A percentile compares a stretch with the other conserved stretches of the same genome.
Conservation (phyloP, 2,113 vertebrate species). For the Sula dactylatra region DNA sequence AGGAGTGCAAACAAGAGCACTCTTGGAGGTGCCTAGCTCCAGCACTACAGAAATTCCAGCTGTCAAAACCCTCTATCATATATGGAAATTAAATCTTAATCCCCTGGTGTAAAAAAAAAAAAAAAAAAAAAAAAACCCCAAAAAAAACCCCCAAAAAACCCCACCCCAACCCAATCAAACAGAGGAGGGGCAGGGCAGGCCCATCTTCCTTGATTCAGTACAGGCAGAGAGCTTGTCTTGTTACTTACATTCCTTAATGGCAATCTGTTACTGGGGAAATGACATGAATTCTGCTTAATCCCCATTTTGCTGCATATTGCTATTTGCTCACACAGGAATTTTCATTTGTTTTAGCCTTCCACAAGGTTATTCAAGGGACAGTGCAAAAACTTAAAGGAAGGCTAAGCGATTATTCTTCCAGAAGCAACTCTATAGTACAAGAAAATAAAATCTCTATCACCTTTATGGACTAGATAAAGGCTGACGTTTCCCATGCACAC, state of each 20-base stretch:
- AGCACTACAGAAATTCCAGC: conserved; percentile 7
- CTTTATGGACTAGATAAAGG: background rate
- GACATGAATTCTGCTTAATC: conserved; percentile 4
- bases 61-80: background rate
- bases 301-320: background rate
- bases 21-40: background rate
- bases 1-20: fast-evolving
- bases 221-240: background rate
- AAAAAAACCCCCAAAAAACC: no score
- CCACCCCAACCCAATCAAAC: no score
- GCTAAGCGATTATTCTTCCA: background rate
- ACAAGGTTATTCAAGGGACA: conserved; percentile 30
- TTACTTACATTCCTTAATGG: conserved; percentile 1
- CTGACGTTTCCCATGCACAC: background rate
- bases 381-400: background rate
- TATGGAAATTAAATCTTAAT: conserved; percentile 21
- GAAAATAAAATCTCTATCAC: background rate
- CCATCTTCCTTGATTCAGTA: background rate
- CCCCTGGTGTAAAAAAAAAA: background rate
- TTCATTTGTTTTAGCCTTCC: conserved; percentile 18
- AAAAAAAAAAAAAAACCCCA: no score
- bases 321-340: background rate
- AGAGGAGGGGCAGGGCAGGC: background rate
- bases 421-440: background rate
- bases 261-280: background rate